Evolutionary conservation across 2,888 invertebrate species (phyloP), one percentile per base, ranked within the genome.

Genomic region (Hypercompe scribonia): DNA sequence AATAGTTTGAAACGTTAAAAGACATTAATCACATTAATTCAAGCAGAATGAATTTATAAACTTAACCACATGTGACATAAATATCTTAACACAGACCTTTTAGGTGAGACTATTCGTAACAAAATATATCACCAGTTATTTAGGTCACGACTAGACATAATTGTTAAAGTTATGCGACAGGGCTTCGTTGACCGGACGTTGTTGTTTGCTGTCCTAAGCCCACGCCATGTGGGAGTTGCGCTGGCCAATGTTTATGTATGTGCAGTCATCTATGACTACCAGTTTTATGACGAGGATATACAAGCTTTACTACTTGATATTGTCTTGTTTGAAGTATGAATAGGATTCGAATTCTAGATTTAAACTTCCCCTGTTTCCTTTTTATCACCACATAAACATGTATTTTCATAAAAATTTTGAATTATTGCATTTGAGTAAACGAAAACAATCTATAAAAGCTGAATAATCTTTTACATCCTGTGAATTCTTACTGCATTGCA

Each of bases 121-220:
- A 81, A 77, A 83, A 61, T 80, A 81, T 80, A 70, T 77, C 76
- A 78, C 64, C 42, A 72, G 36, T 21, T 74, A 87, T 87, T 86
- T 88, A 81, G 89, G 89, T 87, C 90, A 88, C 81, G 83, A 79
- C 84, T 83, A 87, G 81, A 83, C 83, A 79, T 87, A 88, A 86
- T 85, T 78, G 84, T 84, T 81, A 80, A 87, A 88, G 86, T 84
- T 87, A 87, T 86, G 86, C 83, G 84, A 77, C 85, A 87, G 87
- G 87, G 88, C 89, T 84, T 81, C 88, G 88, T 84, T 89, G 88
- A 90, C 94, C 94, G 94, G 94, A 95, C 92, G 93, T 91, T 84
- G 91, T 88, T 93, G 92, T 95, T 94, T 94, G 88, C 90, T 89
- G 89, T 89, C 88, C 88, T 88, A 89, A 89, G 81, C 94, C 93